Percentiles rank a stretch among this genome's conserved stretches.
Conservation (phyloP, 2,113 vertebrate genomes). For the Cathartes aura region DNA sequence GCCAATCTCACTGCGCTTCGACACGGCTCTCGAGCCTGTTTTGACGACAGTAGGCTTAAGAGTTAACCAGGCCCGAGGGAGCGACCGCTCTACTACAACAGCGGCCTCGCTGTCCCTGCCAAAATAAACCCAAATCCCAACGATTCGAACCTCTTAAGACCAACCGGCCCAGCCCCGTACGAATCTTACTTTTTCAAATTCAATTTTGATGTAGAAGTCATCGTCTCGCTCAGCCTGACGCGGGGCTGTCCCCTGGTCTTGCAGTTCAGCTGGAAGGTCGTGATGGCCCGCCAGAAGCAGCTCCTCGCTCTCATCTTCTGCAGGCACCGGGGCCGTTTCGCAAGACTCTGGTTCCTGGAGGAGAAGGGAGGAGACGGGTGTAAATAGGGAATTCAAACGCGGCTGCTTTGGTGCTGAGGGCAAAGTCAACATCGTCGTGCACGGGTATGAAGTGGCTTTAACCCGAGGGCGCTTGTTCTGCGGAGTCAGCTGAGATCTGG, state of each 20-base stretch:
- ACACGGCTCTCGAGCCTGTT: rapidly evolving
- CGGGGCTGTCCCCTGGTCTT: conserved; percentile 4
- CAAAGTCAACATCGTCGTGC: neutral
- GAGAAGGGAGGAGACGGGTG: neutral
- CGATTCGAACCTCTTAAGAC: rapidly evolving
- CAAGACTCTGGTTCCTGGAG: conserved; percentile 40
- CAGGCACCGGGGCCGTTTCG: neutral
- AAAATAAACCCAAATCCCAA: neutral
- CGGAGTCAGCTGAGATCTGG: neutral
- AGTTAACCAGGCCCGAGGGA: neutral
- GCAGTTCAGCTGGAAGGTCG: conserved; percentile 72
- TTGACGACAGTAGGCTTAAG: neutral
- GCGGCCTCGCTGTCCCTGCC: neutral
- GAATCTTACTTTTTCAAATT: conserved; percentile 4
- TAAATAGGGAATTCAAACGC: neutral
- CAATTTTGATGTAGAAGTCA: neutral
- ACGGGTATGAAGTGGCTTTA: neutral
- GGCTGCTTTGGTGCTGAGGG: neutral
- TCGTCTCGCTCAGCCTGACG: neutral
- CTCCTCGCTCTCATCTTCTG: neutral
- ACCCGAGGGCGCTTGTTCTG: neutral
- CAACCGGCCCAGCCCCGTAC: rapidly evolving
- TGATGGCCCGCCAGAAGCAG: conserved; percentile 64
- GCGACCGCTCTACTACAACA: neutral
- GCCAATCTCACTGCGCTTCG: neutral